phyloP scores from a whole-genome alignment of 1,140 invertebrate species.

The Euglossa dilemma region DNA sequence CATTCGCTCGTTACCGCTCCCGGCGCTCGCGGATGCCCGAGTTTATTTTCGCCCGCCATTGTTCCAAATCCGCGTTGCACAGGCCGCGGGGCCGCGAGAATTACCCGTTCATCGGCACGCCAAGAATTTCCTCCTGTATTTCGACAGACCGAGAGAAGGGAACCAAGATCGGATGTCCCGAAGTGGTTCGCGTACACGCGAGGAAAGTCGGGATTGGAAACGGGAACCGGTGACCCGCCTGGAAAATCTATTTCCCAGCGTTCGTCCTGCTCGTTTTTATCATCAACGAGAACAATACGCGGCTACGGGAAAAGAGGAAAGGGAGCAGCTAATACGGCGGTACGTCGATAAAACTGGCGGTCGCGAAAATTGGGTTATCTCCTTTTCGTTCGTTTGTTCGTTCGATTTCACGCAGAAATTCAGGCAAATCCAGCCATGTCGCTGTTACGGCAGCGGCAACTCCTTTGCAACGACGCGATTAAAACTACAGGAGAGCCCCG shows the following conservation, averaged over 20 bases:
- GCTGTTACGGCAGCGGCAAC: not conserved
- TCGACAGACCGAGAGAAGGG: not conserved
- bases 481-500: constrained; percentile 15
- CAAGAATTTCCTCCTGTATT: not conserved
- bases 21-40: not conserved
- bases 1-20: not conserved
- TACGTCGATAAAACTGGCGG: constrained; percentile 40
- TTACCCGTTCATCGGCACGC: not conserved
- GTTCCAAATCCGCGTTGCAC: not conserved
- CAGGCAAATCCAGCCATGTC: too few species aligned
- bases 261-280: not conserved
- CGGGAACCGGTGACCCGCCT: not conserved
- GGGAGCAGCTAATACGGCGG: not conserved
- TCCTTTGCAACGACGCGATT: constrained; percentile 8
- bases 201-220: not conserved
- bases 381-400: constrained; percentile 16
- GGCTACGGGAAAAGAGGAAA: not conserved
- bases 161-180: not conserved
- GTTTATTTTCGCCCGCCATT: not conserved
- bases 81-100: not conserved
- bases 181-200: too few species aligned
- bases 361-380: constrained; percentile 54
- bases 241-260: not conserved
- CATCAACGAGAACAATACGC: constrained; percentile 20
- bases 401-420: constrained; percentile 21